Evolutionary conservation across 1,140 invertebrate genomes (phyloP).

Genomic region (Brachionus koreanus): DNA sequence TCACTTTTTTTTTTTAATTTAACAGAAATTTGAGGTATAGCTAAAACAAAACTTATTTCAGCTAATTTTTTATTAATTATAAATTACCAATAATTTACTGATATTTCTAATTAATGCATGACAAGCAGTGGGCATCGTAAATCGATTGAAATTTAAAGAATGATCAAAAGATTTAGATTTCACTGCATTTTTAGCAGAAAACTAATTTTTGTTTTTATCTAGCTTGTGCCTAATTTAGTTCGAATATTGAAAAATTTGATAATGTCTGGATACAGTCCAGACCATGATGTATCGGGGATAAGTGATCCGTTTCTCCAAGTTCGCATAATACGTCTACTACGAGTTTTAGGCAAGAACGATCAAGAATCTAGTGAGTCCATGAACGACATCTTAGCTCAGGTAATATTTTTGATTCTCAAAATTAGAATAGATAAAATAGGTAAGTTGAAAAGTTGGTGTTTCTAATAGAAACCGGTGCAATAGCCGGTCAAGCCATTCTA

Average conservation of each 20-base stretch:
- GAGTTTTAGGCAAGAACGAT: constrained; percentile 92
- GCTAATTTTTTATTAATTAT: not conserved
- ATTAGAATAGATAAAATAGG: not conserved
- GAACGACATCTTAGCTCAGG: constrained; percentile 97
- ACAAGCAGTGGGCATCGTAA: not conserved
- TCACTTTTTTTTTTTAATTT: constrained; percentile 1
- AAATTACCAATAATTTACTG: not conserved
- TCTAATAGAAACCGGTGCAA: constrained; percentile 95
- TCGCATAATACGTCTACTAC: constrained; percentile 87
- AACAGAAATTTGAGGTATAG: constrained; percentile 38
- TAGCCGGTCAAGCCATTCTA: constrained; percentile 93
- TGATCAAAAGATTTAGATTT: not conserved
- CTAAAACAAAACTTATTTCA: not conserved
- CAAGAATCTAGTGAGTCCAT: constrained; percentile 94
- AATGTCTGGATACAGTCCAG: constrained; percentile 94
- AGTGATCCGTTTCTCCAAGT: constrained; percentile 98
- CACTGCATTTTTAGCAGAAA: not conserved
- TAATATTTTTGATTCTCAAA: constrained; percentile 47
- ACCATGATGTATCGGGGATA: constrained; percentile 98
- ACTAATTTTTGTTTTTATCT: not conserved
- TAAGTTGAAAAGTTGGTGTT: constrained; percentile 65
- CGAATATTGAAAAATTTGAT: constrained; percentile 83
- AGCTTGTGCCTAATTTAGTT: constrained; percentile 97
- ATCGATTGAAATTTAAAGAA: not conserved
- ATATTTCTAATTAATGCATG: not conserved